A percentile compares a stretch with the other conserved stretches of the same genome.
Evolutionary conservation across 2,888 invertebrate genomes (phyloP).

Genomic region (Morpho achilles): DNA sequence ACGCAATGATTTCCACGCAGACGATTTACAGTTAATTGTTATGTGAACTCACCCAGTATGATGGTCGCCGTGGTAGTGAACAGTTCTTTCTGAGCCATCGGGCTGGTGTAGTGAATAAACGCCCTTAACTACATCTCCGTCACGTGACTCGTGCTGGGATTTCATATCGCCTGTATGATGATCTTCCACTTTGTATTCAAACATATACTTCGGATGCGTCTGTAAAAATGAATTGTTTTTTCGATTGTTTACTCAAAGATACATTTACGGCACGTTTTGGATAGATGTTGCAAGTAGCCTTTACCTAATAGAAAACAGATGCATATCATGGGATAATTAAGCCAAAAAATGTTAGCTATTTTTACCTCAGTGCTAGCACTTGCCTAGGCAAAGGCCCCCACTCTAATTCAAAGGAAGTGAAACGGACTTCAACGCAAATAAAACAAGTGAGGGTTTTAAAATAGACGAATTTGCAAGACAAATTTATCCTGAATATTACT

Average conservation of each 20-base stretch:
- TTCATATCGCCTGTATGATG: constrained; percentile 75
- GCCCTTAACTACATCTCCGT: constrained; percentile 59
- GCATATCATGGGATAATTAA: too few relatives aligned
- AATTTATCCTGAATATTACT: too few relatives aligned
- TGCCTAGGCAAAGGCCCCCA: too few relatives aligned
- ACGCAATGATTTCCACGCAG: too few relatives aligned
- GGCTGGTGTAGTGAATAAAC: constrained; percentile 71
- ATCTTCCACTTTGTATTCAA: constrained; percentile 47
- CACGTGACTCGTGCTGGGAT: constrained; percentile 62
- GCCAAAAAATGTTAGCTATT: too few relatives aligned
- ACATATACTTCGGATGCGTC: constrained; percentile 37
- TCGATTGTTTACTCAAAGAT: neutral
- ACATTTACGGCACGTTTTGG: neutral
- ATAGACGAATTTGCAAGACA: too few relatives aligned
- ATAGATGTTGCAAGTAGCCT: too few relatives aligned
- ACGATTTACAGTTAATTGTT: neutral
- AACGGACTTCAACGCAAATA: too few relatives aligned
- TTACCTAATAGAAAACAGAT: too few relatives aligned
- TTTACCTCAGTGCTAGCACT: too few relatives aligned
- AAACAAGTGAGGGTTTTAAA: too few relatives aligned
- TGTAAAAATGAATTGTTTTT: constrained; percentile 1
- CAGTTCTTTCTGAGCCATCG: constrained; percentile 67
- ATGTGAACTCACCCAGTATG: constrained; percentile 41
- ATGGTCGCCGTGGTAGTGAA: constrained; percentile 68
- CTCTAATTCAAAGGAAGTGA: too few relatives aligned